These are phyloP conservation scores for Cyprinodon tularosa DNA, from an alignment of 2,113 vertebrate species.

Conservation along the genomic window DNA sequence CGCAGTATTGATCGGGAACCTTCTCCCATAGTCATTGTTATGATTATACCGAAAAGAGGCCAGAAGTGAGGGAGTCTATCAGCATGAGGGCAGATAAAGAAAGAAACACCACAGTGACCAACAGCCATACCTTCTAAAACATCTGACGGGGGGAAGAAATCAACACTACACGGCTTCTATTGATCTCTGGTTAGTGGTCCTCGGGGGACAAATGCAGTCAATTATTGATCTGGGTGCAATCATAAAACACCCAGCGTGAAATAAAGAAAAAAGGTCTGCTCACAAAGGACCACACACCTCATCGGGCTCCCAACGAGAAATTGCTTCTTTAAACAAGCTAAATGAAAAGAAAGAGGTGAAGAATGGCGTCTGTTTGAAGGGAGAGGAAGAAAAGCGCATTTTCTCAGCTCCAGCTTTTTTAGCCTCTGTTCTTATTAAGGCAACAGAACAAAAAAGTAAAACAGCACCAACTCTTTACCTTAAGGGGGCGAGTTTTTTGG, in stretches of 20 bases:
- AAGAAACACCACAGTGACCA: conserved; percentile 24
- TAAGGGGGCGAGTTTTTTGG: conserved; percentile 23
- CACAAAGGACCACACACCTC: conserved; percentile 38
- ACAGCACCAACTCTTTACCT: conserved; percentile 23
- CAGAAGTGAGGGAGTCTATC: conserved; percentile 11
- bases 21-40: not conserved
- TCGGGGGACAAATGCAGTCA: conserved; percentile 58
- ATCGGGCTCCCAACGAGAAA: conserved; percentile 48
- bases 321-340: conserved; percentile 44
- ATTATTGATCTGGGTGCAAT: conserved; percentile 65
- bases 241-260: conserved; percentile 47
- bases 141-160: conserved; percentile 31
- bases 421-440: conserved; percentile 45
- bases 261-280: conserved; percentile 53
- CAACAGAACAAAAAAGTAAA: conserved; percentile 48
- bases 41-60: conserved; percentile 31
- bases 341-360: conserved; percentile 31
- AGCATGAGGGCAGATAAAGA: conserved; percentile 1
- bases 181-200: conserved; percentile 55
- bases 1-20: conserved; percentile 40
- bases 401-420: conserved; percentile 41
- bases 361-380: conserved; percentile 17
- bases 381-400: conserved; percentile 34
- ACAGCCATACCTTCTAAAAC: conserved; percentile 48
- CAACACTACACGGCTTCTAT: conserved; percentile 43